phyloP scores from a whole-genome alignment of 2,113 vertebrate species.

The Paramormyrops kingsleyae region DNA sequence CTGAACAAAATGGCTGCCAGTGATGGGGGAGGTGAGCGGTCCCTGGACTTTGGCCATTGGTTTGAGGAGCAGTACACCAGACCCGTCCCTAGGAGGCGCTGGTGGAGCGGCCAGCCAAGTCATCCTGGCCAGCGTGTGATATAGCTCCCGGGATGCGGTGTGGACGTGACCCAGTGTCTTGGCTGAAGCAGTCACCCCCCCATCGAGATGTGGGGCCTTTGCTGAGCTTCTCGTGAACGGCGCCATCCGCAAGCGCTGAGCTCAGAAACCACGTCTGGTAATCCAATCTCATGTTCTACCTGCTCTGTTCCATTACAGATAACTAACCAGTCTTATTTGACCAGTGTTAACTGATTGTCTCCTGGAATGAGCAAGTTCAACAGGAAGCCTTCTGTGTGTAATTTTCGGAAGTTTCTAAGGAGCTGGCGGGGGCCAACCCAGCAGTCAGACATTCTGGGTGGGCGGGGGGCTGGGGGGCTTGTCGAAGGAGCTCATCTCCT shows the following conservation, averaged over 20 bases:
- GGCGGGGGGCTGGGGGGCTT: background rate
- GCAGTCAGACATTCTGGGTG: background rate
- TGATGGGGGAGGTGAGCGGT: background rate
- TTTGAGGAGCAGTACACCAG: background rate
- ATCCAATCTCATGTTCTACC: background rate
- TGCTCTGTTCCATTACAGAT: background rate
- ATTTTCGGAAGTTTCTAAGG: background rate
- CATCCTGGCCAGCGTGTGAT: background rate
- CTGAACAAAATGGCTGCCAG: background rate
- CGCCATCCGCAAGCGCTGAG: background rate
- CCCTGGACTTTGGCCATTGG: background rate
- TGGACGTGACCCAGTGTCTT: background rate
- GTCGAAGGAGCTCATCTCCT: background rate
- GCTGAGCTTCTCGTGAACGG: background rate
- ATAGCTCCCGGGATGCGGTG: background rate
- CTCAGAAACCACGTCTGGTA: background rate
- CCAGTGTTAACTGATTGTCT: background rate
- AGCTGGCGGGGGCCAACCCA: background rate
- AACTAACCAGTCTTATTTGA: background rate
- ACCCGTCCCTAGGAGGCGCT: background rate
- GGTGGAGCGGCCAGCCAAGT: background rate
- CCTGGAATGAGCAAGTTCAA: background rate
- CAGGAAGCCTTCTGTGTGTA: background rate
- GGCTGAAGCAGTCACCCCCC: background rate
- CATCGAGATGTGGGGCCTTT: background rate